These are phyloP conservation scores for Cryptotis parvus DNA, from an alignment of 2,113 vertebrate genomes.

Conservation along the genomic window DNA sequence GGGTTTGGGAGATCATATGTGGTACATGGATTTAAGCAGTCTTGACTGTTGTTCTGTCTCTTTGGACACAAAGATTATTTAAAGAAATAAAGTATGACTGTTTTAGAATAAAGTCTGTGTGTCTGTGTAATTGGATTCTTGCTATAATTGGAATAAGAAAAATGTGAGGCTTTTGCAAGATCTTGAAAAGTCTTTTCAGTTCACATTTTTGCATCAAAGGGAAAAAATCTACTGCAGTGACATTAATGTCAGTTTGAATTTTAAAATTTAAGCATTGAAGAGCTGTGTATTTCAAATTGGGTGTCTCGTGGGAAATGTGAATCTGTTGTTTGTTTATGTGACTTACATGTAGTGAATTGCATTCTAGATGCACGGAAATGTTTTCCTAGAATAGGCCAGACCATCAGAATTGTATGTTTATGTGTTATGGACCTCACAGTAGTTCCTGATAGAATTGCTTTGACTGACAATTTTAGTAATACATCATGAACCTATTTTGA, in stretches of 20 bases:
- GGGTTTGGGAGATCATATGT: too few relatives aligned
- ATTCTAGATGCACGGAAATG: neutral
- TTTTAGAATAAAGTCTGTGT: neutral
- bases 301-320: neutral
- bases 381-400: neutral
- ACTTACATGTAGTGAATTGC: neutral
- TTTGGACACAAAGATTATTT: neutral
- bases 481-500: neutral
- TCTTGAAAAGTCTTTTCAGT: conserved; percentile 20
- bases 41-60: too few relatives aligned
- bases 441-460: conserved; percentile 11
- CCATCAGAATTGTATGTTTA: neutral
- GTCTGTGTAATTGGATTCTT: neutral
- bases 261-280: conserved; percentile 42
- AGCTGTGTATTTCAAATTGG: conserved; percentile 24
- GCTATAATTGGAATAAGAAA: conserved; percentile 27
- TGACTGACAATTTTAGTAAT: neutral
- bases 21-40: too few relatives aligned
- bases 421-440: neutral
- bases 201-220: conserved; percentile 35
- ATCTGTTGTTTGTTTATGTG: neutral
- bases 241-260: conserved; percentile 48
- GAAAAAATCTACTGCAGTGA: conserved; percentile 12
- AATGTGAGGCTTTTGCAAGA: neutral
- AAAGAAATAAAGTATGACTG: neutral